Base-by-base conservation (phyloP, 1,140 invertebrate species). In the Babylonia areolata region DNA sequence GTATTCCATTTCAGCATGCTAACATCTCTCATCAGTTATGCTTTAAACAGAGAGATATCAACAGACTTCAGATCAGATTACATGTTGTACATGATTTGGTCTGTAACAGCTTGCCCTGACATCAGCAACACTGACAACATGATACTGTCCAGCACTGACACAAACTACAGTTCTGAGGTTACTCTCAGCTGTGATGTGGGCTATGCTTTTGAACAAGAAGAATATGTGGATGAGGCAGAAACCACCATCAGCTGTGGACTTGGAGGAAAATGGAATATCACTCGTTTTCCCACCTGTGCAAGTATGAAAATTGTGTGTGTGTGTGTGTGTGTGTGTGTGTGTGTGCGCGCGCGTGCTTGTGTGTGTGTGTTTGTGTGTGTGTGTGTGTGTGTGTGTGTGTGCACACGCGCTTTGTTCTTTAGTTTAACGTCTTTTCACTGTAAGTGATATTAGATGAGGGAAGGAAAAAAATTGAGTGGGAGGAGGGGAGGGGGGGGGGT, bases 161-260 rank as follows among this genome's bases (percentile, higher is more conserved):
- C 28, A 1, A 35, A 73, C 28, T 69, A 42, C 37, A 15, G 17
- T 3, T 39, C 82, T 40, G 64, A 33, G 23, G 82, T 84, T 17
- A 46, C 28, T 69, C 20, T 84, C 20, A 33, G 37, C 35, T 84
- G 82, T 75, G 31, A 71, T 39, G 0, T 35, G 2, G 69, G 82
- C 37, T 84, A 46, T 40, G 33, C 82, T 12, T 84, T 84, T 46
- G 69, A 37, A 2, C 82, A 84, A 40, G 82, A 84, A 46, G 82
- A 84, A 64, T 84, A 73, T 46, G 1, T 23, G n/a, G 69, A 75
- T 31, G 12, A 20, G 23, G 15, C 17, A 12, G 5, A 31, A 28
- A 15, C 75, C 82, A 75, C 2, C 58, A 33, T 84, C 15, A 58
- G 17, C 28, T 84, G 82, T 73, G 40, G 20, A 28, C 2, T 42